Base-by-base conservation (phyloP, 2,113 vertebrate genomes). In the Anoplopoma fimbria region DNA sequence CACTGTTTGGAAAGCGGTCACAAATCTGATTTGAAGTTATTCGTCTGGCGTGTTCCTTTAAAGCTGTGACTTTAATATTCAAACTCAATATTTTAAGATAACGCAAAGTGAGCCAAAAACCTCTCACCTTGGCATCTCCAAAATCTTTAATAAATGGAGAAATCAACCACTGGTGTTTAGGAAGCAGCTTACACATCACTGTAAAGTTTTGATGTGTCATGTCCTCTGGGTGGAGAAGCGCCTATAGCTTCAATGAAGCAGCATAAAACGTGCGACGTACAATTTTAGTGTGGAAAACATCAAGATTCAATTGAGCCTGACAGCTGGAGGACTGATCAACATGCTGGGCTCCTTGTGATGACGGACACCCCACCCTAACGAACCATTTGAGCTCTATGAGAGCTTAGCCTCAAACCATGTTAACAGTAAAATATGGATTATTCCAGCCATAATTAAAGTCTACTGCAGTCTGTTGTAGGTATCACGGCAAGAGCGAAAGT, bases 341-440 rank as follows among this genome's bases (percentile, higher is more conserved):
- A 87, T 40, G 61, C 74, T 1, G 40, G 38, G 42, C 78, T 86
- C 12, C 64, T 57, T 29, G 75, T 63, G 89, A 81, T 86, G 87
- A 90, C 75, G 51, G 77, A 87, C 38, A 31, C 72, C 38, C 70
- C 78, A 36, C 67, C 80, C 78, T 67, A 68, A 68, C 36, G 57
- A 55, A 25, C 69, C 51, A 81, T 81, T 62, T 76, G 36, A 75
- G 58, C 69, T 74, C 38, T 34, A 14, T 25, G 31, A 27, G 33
- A 88, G 27, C 31, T 76, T 55, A 57, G 47, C 64, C 73, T 63
- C 47, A 77, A 87, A 77, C 36, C 53, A 64, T 86, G 79, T 75
- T 83, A 69, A 81, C 55, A 71, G 71, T 86, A 67, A 93, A 87
- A 85, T 87, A 87, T 86, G 82, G 75, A 89, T 89, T 81, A 89